These are phyloP conservation scores for Sycophila texana DNA, from an alignment of 2,888 invertebrate genomes.

Conservation along the genomic window DNA sequence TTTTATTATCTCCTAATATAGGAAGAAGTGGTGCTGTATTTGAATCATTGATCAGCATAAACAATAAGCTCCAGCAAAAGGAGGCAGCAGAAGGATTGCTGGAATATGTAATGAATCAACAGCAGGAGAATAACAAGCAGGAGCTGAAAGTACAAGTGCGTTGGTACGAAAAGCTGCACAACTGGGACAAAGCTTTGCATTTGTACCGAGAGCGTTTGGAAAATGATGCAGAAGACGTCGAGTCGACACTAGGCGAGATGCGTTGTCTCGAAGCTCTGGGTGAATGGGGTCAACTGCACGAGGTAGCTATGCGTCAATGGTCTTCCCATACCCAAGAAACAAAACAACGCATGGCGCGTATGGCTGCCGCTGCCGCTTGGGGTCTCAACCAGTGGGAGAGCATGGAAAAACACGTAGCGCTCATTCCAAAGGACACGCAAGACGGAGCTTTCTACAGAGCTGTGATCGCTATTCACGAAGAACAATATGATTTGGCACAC, in stretches of 20 bases:
- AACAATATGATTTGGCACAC: slow-evolving; percentile 82
- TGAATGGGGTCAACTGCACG: slow-evolving; percentile 94
- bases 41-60: slow-evolving; percentile 95
- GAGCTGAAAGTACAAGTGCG: slow-evolving; percentile 84
- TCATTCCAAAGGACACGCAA: slow-evolving; percentile 94
- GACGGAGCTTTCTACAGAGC: slow-evolving; percentile 98
- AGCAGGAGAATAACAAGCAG: slow-evolving; percentile 67
- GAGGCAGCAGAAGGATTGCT: slow-evolving; percentile 97
- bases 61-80: slow-evolving; percentile 98
- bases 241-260: slow-evolving; percentile 93
- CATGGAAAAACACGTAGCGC: slow-evolving; percentile 93
- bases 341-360: slow-evolving; percentile 86
- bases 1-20: background rate
- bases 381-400: slow-evolving; percentile 95
- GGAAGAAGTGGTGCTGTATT: slow-evolving; percentile 90
- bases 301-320: slow-evolving; percentile 89
- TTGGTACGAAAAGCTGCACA: slow-evolving; percentile 99
- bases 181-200: slow-evolving; percentile 97
- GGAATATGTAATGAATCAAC: slow-evolving; percentile 91
- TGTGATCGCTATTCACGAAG: slow-evolving; percentile 91
- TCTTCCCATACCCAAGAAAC: slow-evolving; percentile 79
- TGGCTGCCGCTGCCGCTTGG: slow-evolving; percentile 97
- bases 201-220: slow-evolving; percentile 88
- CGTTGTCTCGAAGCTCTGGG: slow-evolving; percentile 96
- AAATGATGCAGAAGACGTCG: slow-evolving; percentile 82